Conservation (phyloP, 1,140 invertebrate genomes). For the Temnothorax longispinosus region DNA sequence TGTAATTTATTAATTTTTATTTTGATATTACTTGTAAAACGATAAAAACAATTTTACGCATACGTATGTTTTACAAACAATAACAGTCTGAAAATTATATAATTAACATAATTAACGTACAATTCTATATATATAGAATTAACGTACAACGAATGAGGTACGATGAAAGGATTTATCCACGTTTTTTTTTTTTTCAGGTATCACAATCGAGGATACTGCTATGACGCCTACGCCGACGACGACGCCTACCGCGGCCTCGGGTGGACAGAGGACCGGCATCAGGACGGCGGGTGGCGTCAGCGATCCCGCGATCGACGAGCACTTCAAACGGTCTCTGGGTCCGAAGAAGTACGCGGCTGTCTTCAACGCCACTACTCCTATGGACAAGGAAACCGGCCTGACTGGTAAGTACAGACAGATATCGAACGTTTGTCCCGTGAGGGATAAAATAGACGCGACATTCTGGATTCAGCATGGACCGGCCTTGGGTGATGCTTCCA, state of each 20-base stretch:
- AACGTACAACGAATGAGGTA: not conserved
- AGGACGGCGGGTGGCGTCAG: slow-evolving; percentile 83
- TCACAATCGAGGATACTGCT: slow-evolving; percentile 82
- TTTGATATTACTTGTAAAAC: not conserved
- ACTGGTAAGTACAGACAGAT: slow-evolving; percentile 75
- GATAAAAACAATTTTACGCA: not conserved
- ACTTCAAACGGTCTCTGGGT: slow-evolving; percentile 96
- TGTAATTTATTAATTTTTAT: slow-evolving; percentile 3
- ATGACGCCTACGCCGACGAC: slow-evolving; percentile 80
- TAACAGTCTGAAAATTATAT: not conserved
- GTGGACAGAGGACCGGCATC: slow-evolving; percentile 81
- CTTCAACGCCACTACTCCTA: slow-evolving; percentile 87
- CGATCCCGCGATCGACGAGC: slow-evolving; percentile 97
- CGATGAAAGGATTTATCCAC: not conserved
- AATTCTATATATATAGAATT: not conserved
- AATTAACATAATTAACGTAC: no score
- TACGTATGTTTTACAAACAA: not conserved
- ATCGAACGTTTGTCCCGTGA: not conserved
- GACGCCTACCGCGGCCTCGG: slow-evolving; percentile 80
- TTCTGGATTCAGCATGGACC: not conserved
- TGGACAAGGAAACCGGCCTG: slow-evolving; percentile 83
- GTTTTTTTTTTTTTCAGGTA: slow-evolving; percentile 72
- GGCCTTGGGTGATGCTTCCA: not conserved
- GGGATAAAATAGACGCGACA: not conserved
- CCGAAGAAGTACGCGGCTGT: slow-evolving; percentile 93